These are phyloP conservation scores for Bombus confusus DNA, from an alignment of 1,140 invertebrate species.

Conservation along the genomic window DNA sequence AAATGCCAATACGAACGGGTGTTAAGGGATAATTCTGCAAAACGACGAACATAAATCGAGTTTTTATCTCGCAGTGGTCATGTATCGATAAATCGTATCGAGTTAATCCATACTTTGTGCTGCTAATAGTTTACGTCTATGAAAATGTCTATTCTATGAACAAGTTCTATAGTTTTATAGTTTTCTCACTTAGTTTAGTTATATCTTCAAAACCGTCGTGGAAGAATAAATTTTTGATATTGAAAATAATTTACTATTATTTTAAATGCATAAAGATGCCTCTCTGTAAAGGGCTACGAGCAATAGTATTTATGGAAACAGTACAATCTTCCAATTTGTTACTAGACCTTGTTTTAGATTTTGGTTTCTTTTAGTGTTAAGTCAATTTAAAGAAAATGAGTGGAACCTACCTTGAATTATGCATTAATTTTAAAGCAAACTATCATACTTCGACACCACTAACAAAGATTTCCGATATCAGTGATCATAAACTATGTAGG, in stretches of 20 bases:
- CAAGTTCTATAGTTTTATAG: too few relatives aligned
- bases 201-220: too few relatives aligned
- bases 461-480: neutral
- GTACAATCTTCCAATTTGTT: too few relatives aligned
- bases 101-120: neutral
- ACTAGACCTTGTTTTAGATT: neutral
- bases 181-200: too few relatives aligned
- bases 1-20: neutral
- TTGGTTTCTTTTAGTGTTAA: neutral
- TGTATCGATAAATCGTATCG: neutral
- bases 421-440: neutral
- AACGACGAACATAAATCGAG: neutral
- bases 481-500: neutral
- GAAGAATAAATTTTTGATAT: too few relatives aligned
- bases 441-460: neutral
- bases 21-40: constrained; percentile 5
- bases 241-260: too few relatives aligned
- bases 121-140: neutral
- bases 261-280: too few relatives aligned
- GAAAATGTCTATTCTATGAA: neutral
- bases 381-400: neutral
- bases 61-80: neutral
- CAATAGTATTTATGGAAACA: neutral
- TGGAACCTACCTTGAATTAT: neutral
- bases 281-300: neutral